Evolutionary conservation across 1,140 invertebrate species (phyloP).

Genomic region (Laupala kohalensis): DNA sequence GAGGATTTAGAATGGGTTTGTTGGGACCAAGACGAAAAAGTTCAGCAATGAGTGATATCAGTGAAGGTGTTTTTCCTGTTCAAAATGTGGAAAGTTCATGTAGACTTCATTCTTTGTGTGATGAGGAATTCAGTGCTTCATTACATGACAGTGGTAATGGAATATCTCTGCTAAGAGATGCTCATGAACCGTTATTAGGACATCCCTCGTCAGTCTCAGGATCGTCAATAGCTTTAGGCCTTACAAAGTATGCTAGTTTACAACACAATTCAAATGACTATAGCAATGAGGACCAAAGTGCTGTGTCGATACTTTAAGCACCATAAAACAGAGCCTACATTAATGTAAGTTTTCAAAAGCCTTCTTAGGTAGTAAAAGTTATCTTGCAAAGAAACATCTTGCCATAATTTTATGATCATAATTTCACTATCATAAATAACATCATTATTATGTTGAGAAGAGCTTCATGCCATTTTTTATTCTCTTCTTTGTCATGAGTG

Average conservation of each 20-base stretch:
- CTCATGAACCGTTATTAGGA: background rate
- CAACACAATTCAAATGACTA: background rate
- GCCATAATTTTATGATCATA: too few species aligned
- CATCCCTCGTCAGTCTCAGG: background rate
- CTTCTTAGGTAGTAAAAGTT: too few species aligned
- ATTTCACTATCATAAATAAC: too few species aligned
- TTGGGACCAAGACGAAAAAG: constrained; percentile 22
- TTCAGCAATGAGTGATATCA: background rate
- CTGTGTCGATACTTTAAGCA: background rate
- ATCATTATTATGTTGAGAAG: too few species aligned
- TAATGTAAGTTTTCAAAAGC: too few species aligned
- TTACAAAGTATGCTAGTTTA: background rate
- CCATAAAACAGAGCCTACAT: too few species aligned
- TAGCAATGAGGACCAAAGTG: background rate
- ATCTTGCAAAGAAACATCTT: too few species aligned
- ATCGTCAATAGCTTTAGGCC: background rate
- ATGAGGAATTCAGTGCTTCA: background rate
- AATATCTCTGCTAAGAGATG: background rate
- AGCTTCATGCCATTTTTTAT: too few species aligned
- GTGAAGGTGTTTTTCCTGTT: background rate
- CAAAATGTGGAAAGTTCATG: background rate
- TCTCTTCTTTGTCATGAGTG: too few species aligned
- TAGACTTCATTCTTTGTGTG: background rate
- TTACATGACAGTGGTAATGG: background rate
- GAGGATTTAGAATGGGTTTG: constrained; percentile 41